Conservation (phyloP, 37 sponge, comb jelly and placozoan species). For the Ephydatia muelleri region DNA sequence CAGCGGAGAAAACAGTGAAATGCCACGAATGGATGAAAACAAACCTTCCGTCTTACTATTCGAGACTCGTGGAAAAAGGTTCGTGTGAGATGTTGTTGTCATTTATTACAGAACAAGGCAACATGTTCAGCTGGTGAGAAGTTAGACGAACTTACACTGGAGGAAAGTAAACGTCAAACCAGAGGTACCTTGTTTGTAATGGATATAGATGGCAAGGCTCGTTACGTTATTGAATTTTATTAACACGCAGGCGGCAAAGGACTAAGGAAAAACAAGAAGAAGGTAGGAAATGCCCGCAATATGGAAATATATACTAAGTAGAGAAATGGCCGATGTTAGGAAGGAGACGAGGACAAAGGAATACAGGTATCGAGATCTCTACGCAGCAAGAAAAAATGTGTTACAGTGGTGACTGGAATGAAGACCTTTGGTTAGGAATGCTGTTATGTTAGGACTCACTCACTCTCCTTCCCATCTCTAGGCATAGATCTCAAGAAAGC, state of each 20-base stretch:
- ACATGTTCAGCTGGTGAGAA: constrained; percentile 26
- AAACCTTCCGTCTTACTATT: constrained; percentile 77
- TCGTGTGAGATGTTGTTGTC: neutral
- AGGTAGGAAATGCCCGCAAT: constrained; percentile 34
- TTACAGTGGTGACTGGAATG: constrained; percentile 92
- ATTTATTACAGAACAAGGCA: constrained; percentile 23
- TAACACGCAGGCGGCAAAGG: constrained; percentile 78
- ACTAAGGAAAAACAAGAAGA: constrained; percentile 80
- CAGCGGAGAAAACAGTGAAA: constrained; percentile 66
- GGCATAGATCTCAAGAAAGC: constrained; percentile 95
- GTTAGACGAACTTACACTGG: constrained; percentile 45
- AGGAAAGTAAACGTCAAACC: constrained; percentile 71
- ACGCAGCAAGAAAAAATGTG: constrained; percentile 88
- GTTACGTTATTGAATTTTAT: neutral
- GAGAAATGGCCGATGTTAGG: neutral
- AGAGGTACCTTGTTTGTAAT: constrained; percentile 44
- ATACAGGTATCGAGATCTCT: constrained; percentile 38
- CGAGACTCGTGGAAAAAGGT: constrained; percentile 69
- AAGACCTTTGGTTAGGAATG: constrained; percentile 83
- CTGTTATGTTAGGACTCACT: neutral
- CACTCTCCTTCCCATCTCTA: neutral
- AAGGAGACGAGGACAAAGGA: constrained; percentile 2
- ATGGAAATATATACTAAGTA: neutral
- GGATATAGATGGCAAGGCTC: neutral
- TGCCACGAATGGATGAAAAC: constrained; percentile 93